These are phyloP conservation scores for Monopis laevigella DNA, from an alignment of 2,888 invertebrate species.

Conservation along the genomic window DNA sequence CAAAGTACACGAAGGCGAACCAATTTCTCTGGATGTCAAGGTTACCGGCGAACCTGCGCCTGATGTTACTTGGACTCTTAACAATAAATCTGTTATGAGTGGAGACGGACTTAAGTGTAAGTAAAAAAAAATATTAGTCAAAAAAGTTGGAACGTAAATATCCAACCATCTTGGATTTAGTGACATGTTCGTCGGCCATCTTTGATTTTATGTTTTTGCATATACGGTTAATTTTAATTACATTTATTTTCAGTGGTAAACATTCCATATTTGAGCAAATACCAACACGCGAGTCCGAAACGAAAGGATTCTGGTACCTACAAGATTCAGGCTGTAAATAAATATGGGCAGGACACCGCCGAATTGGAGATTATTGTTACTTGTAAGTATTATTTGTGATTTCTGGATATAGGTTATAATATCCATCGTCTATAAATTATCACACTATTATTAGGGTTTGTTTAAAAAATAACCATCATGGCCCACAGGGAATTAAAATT, in stretches of 20 bases:
- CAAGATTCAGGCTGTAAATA: constrained; percentile 87
- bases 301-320: constrained; percentile 91
- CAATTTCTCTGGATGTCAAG: constrained; percentile 88
- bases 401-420: too few species aligned
- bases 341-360: constrained; percentile 89
- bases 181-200: too few species aligned
- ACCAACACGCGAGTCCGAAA: constrained; percentile 85
- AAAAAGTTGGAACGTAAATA: too few species aligned
- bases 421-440: too few species aligned
- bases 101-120: constrained; percentile 59
- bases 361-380: constrained; percentile 90
- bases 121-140: too few species aligned
- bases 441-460: too few species aligned
- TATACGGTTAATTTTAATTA: too few species aligned
- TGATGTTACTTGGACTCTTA: constrained; percentile 86
- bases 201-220: too few species aligned
- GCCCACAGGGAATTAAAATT: too few species aligned
- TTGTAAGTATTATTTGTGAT: constrained; percentile 73
- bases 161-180: too few species aligned
- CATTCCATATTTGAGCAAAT: constrained; percentile 87
- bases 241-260: constrained; percentile 70
- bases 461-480: too few species aligned
- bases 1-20: constrained; percentile 91
- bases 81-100: constrained; percentile 77
- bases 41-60: constrained; percentile 93